phyloP scores from a whole-genome alignment of 2,113 vertebrate genomes.

The Theristicus caerulescens region DNA sequence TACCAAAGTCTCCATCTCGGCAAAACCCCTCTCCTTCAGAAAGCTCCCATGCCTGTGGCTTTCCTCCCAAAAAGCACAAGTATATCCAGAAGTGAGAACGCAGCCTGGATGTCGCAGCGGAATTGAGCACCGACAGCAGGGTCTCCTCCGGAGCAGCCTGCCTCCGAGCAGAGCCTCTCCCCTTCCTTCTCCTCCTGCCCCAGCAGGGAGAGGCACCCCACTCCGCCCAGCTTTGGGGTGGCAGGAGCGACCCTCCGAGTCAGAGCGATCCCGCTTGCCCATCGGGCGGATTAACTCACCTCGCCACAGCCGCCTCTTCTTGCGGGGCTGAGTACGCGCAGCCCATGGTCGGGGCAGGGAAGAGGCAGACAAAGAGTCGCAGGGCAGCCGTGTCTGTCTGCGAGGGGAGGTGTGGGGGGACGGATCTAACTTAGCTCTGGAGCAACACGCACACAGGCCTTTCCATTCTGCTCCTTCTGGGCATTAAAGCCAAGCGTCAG shows the following conservation, averaged over 20 bases:
- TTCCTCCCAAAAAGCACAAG: background rate
- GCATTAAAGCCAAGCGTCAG: background rate
- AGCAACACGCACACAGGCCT: background rate
- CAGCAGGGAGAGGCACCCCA: background rate
- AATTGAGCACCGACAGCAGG: rapidly evolving
- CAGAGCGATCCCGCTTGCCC: background rate
- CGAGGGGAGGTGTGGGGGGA: background rate
- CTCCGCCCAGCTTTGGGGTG: background rate
- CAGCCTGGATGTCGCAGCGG: background rate
- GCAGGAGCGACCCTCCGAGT: rapidly evolving
- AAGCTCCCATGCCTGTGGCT: background rate
- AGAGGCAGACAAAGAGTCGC: constrained; percentile 41
- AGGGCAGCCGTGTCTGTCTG: background rate
- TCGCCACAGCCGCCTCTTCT: constrained; percentile 76
- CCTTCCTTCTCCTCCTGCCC: background rate
- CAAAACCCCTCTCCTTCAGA: background rate
- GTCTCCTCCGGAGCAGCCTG: background rate
- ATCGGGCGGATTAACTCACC: constrained; percentile 76
- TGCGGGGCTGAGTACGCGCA: constrained; percentile 83
- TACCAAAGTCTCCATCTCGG: background rate
- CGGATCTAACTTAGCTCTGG: constrained; percentile 11
- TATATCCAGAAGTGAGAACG: rapidly evolving
- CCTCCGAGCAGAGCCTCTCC: background rate
- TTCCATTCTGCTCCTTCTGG: constrained; percentile 21
- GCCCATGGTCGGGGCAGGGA: constrained; percentile 77